Percentiles rank a stretch among this genome's conserved stretches.
Evolutionary conservation across 1,140 invertebrate species (phyloP).

Genomic region (Hylyphantes graminicola): DNA sequence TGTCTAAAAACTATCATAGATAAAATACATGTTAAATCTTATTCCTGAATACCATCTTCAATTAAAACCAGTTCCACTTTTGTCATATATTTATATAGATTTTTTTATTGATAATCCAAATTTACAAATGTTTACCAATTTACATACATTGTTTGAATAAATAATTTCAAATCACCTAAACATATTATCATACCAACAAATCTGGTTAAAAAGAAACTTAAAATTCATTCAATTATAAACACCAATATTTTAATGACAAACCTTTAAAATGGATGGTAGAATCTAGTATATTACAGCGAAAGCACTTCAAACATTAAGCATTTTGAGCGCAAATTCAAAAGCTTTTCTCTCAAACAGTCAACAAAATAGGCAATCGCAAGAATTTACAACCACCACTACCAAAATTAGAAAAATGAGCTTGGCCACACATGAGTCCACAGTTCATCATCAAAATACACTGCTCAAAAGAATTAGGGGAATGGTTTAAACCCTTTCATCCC

Average conservation of each 20-base stretch:
- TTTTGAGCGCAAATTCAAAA: too few relatives aligned
- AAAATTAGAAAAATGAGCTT: too few relatives aligned
- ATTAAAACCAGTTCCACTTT: background rate
- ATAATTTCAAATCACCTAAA: conserved; percentile 17
- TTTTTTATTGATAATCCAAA: conserved; percentile 31
- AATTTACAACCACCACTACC: too few relatives aligned
- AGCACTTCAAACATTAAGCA: conserved; percentile 3
- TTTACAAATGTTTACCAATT: conserved; percentile 45
- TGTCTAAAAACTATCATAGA: too few relatives aligned
- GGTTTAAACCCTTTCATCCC: too few relatives aligned
- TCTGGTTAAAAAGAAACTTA: conserved; percentile 10
- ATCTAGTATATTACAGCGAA: conserved; percentile 24
- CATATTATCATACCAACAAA: conserved; percentile 21
- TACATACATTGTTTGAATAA: conserved; percentile 15
- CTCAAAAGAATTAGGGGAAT: too few relatives aligned
- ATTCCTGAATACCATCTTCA: background rate
- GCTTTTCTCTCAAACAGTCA: too few relatives aligned
- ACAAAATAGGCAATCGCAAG: too few relatives aligned
- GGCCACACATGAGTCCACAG: too few relatives aligned
- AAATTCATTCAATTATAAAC: conserved; percentile 25
- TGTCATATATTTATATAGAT: conserved; percentile 3
- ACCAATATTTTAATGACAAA: conserved; percentile 17
- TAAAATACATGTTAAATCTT: too few relatives aligned
- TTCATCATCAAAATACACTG: too few relatives aligned
- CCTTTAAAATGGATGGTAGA: conserved; percentile 33